phyloP scores from a whole-genome alignment of 2,113 vertebrate species.

The Mobula birostris region DNA sequence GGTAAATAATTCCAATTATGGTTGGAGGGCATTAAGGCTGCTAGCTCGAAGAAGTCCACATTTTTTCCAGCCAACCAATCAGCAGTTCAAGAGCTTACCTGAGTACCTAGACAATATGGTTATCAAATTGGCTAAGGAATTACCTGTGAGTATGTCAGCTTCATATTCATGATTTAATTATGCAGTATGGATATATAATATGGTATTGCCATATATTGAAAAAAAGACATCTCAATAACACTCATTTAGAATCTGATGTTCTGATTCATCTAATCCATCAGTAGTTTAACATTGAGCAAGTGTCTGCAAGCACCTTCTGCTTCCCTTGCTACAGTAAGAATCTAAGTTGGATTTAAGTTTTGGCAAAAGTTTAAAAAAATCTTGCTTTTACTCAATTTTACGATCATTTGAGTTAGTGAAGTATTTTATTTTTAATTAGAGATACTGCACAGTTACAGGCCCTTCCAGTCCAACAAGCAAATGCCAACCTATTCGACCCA shows the following conservation, averaged over 20 bases:
- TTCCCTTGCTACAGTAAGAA: background rate
- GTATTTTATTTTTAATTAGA: background rate
- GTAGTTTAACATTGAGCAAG: background rate
- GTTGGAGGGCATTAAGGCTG: conserved; percentile 87
- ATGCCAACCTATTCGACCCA: too few species aligned
- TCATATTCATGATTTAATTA: background rate
- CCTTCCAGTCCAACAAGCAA: too few species aligned
- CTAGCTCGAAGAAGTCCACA: conserved; percentile 92
- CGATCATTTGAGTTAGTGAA: background rate
- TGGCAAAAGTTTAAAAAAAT: background rate
- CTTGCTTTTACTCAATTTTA: background rate
- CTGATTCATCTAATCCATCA: background rate
- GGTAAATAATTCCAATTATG: conserved; percentile 94
- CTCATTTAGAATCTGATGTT: background rate
- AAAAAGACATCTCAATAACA: background rate
- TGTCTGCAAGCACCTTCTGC: background rate
- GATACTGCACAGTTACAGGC: too few species aligned
- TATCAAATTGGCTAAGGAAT: conserved; percentile 94
- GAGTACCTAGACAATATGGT: conserved; percentile 98
- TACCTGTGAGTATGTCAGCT: conserved; percentile 74
- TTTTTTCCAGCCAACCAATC: conserved; percentile 96
- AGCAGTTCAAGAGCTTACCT: conserved; percentile 94
- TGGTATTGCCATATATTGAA: background rate
- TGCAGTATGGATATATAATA: background rate
- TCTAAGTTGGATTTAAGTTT: background rate